Conservation (phyloP, 2,888 invertebrate genomes). For the Dolichomitus sp. region DNA sequence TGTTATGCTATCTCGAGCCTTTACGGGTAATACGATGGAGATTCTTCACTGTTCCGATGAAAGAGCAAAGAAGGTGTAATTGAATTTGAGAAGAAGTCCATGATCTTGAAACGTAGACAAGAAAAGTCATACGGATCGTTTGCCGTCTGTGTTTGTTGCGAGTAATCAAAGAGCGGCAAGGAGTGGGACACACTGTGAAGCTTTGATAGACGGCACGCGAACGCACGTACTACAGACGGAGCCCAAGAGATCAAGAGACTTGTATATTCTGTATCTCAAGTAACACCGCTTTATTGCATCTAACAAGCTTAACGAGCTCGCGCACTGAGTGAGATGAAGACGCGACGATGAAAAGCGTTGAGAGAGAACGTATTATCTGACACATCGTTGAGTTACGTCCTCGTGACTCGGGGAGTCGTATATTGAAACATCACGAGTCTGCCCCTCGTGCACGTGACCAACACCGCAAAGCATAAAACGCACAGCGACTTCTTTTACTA, state of each 20-base stretch:
- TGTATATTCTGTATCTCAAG: constrained; percentile 29
- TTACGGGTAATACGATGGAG: neutral
- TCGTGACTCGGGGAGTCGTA: constrained; percentile 46
- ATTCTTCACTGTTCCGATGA: neutral
- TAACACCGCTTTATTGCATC: constrained; percentile 59
- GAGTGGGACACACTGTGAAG: constrained; percentile 6
- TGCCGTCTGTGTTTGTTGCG: constrained; percentile 7
- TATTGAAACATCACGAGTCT: constrained; percentile 19
- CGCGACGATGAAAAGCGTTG: constrained; percentile 12
- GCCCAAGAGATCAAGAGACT: constrained; percentile 12
- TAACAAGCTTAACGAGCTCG: constrained; percentile 64
- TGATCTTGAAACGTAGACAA: constrained; percentile 24
- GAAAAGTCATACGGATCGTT: constrained; percentile 25
- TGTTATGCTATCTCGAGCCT: neutral
- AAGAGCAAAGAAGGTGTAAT: constrained; percentile 8
- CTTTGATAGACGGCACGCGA: constrained; percentile 61
- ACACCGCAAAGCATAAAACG: constrained; percentile 20
- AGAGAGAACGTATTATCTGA: constrained; percentile 20
- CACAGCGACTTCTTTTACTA: neutral
- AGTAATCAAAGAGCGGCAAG: constrained; percentile 17
- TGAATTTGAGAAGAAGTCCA: constrained; percentile 10
- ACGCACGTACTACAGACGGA: constrained; percentile 9
- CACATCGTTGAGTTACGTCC: constrained; percentile 38
- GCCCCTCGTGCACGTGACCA: constrained; percentile 32
- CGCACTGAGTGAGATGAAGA: constrained; percentile 31